Evolutionary conservation across 2,113 vertebrate genomes (phyloP).

Genomic region (Coregonus clupeaformis): DNA sequence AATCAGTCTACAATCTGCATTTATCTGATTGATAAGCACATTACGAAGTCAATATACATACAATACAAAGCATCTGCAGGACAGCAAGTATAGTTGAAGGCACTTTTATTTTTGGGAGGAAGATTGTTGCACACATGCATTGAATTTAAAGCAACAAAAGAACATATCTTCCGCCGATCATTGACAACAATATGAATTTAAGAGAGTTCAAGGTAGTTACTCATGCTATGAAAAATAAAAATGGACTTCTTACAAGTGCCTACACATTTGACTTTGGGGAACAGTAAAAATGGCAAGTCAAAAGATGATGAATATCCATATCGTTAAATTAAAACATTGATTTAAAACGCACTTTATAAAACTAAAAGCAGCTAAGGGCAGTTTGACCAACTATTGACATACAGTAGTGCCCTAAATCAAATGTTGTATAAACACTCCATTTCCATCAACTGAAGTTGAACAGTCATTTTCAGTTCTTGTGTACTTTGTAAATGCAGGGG

Average conservation of each 20-base stretch:
- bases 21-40: background rate
- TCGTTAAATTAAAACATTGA: background rate
- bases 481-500: background rate
- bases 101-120: constrained; percentile 37
- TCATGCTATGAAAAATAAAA: no score
- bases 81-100: background rate
- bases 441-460: background rate
- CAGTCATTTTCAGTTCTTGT: background rate
- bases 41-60: background rate
- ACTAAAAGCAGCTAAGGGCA: background rate
- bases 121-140: background rate
- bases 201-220: background rate
- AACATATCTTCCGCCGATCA: background rate
- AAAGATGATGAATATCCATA: background rate
- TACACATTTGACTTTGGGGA: background rate
- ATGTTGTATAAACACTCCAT: background rate
- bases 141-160: background rate
- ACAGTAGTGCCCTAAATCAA: background rate
- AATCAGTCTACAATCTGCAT: background rate
- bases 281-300: background rate
- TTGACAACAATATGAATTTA: background rate
- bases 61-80: background rate
- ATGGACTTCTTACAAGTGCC: background rate
- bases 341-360: background rate
- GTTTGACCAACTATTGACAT: background rate